Base-by-base conservation (phyloP, 1,140 invertebrate species). In the Latrodectus geometricus region DNA sequence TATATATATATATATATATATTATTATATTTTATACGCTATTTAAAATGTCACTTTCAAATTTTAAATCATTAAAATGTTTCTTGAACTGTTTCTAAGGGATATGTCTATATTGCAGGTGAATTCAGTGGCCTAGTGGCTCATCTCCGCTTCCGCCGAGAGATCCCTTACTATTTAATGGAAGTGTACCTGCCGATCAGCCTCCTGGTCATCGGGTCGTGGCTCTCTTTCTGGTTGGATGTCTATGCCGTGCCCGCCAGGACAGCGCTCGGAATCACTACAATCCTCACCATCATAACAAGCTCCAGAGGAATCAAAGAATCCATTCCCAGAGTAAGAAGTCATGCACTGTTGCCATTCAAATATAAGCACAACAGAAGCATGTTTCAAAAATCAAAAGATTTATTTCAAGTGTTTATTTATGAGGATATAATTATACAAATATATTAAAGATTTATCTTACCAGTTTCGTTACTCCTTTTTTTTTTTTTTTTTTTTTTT, bases 41-140 rank as follows among this genome's bases (percentile, higher is more conserved):
- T n/a, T n/a, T n/a, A n/a, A n/a, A n/a, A n/a, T n/a, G n/a, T n/a
- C n/a, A n/a, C n/a, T n/a, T n/a, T n/a, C n/a, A n/a, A n/a, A n/a
- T 3, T 35, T 35, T 5, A 35, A 35, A 35, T 35, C 35, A 35
- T 35, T 35, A 35, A 35, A 35, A 35, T n/a, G 5, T 5, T 35
- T 35, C 2, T 35, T 35, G 35, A 35, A 35, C 5, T 35, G 35
- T 35, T 35, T 35, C 35, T 35, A 5, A 35, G 35, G 5, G 35
- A 35, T 17, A 61, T 61, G 11, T 61, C 54, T 14, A 61, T 3
- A 61, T 61, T 70, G 54, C 87, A 90, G 90, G 90, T 20, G 89
- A 90, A 49, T 90, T 91, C 86, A 91, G 90, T 76, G 89, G 90
- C 61, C 75, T 91, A 2, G 86, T 89, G 50, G 90, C 90, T 0